These are phyloP conservation scores for Micromussa lordhowensis DNA, from an alignment of 92 coral and sea anemone genomes.

Conservation along the genomic window DNA sequence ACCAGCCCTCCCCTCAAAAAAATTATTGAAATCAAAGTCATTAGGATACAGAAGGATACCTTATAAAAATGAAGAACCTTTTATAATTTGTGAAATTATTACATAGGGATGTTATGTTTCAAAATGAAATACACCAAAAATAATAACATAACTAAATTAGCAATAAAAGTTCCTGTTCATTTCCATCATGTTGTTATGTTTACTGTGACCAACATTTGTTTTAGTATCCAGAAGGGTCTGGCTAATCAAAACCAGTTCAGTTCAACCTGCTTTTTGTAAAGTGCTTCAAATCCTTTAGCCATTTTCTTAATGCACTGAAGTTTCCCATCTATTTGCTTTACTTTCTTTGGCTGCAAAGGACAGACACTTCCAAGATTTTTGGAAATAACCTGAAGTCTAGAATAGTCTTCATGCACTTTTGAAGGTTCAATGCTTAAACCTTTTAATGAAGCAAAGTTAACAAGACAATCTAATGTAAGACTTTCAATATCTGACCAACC, in stretches of 20 bases:
- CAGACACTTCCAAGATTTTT: conserved; percentile 9
- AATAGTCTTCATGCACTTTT: conserved; percentile 33
- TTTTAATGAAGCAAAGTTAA: conserved; percentile 41
- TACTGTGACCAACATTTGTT: neutral
- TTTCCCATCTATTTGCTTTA: conserved; percentile 53
- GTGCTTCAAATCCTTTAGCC: conserved; percentile 49
- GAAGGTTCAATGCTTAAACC: conserved; percentile 37
- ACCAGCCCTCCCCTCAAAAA: neutral
- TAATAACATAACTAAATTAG: neutral
- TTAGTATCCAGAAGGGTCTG: conserved; percentile 5
- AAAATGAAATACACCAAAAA: neutral
- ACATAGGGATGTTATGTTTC: neutral
- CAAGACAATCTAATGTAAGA: conserved; percentile 47
- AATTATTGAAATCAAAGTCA: neutral
- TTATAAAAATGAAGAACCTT: neutral
- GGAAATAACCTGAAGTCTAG: conserved; percentile 25
- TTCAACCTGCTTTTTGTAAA: conserved; percentile 59
- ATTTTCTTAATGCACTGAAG: conserved; percentile 35
- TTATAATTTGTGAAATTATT: neutral
- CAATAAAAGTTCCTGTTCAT: conserved; percentile 2
- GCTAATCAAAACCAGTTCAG: conserved; percentile 38
- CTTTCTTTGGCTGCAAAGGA: conserved; percentile 46
- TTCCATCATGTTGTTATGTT: neutral
- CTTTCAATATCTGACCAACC: conserved; percentile 49
- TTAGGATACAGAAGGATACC: too few relatives aligned